A percentile compares a stretch with the other conserved stretches of the same genome.
These are phyloP conservation scores for Prosopocoilus inquinatus DNA, from an alignment of 2,888 invertebrate genomes.

Conservation along the genomic window DNA sequence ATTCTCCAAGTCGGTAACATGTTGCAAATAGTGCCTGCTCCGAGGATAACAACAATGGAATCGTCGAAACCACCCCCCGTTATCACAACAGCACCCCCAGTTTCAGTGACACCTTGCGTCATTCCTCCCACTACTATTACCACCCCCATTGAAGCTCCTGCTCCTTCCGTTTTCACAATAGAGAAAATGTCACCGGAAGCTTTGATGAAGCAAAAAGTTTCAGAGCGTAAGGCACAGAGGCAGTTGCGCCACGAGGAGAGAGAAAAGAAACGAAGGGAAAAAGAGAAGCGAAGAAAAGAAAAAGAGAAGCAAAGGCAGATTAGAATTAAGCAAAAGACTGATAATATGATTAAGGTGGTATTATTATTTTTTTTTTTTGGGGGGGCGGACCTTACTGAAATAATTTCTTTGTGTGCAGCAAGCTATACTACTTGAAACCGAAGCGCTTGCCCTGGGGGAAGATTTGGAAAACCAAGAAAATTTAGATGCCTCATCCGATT, in stretches of 20 bases:
- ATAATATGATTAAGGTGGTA: slow-evolving; percentile 51
- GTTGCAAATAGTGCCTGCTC: slow-evolving; percentile 59
- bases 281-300: slow-evolving; percentile 45
- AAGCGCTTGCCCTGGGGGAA: slow-evolving; percentile 29
- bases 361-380: slow-evolving; percentile 12
- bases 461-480: slow-evolving; percentile 25
- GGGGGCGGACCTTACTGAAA: neutral
- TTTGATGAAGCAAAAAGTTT: slow-evolving; percentile 39
- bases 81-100: slow-evolving; percentile 7
- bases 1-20: slow-evolving; percentile 59
- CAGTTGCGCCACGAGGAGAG: slow-evolving; percentile 44
- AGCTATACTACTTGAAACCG: slow-evolving; percentile 27
- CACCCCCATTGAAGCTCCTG: neutral
- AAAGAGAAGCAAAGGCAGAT: slow-evolving; percentile 44
- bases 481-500: slow-evolving; percentile 28
- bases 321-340: slow-evolving; percentile 45
- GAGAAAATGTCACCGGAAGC: slow-evolving; percentile 34
- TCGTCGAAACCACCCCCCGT: slow-evolving; percentile 3
- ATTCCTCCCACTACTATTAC: neutral
- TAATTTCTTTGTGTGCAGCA: slow-evolving; percentile 6
- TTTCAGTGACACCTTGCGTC: neutral
- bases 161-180: slow-evolving; percentile 2
- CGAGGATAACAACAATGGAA: slow-evolving; percentile 3
- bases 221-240: slow-evolving; percentile 44
- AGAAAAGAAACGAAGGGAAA: slow-evolving; percentile 45